Evolutionary conservation across 2,797 vertebrate species (phyloP).

Genomic region (Myotis findleyi): DNA sequence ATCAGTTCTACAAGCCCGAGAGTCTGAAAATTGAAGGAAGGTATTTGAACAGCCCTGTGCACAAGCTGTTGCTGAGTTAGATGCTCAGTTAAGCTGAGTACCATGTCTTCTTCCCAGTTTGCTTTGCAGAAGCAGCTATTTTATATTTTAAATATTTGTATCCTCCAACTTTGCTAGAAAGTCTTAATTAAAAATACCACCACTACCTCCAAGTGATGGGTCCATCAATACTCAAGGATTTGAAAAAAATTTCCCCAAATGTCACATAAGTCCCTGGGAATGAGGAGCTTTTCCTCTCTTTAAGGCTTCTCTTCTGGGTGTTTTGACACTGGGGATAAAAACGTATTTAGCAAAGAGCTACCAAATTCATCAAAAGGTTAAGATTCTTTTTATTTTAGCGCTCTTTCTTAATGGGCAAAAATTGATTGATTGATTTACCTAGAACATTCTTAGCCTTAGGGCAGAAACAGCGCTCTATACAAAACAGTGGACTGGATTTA

Average conservation of each 20-base stretch:
- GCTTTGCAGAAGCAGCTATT: constrained; percentile 54
- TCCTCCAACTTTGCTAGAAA: constrained; percentile 77
- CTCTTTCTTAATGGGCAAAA: constrained; percentile 54
- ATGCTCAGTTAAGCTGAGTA: background rate
- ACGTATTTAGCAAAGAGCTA: constrained; percentile 55
- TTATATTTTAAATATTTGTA: constrained; percentile 4
- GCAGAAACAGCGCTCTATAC: constrained; percentile 62
- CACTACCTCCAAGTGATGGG: constrained; percentile 69
- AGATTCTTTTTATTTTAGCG: constrained; percentile 66
- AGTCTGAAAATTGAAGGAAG: background rate
- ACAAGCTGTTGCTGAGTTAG: background rate
- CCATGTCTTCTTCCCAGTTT: background rate
- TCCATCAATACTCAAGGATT: constrained; percentile 74
- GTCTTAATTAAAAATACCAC: constrained; percentile 83
- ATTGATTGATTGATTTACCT: constrained; percentile 78
- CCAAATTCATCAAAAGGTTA: constrained; percentile 77
- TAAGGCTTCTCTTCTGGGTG: constrained; percentile 31
- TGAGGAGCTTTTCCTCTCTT: constrained; percentile 67
- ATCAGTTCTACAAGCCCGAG: background rate
- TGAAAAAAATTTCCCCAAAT: constrained; percentile 68
- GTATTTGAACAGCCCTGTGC: background rate
- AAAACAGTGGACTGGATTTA: constrained; percentile 72
- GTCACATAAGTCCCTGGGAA: constrained; percentile 61
- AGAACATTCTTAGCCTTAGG: constrained; percentile 76
- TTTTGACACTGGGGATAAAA: constrained; percentile 37